Evolutionary conservation across 2,888 invertebrate species (phyloP).

Genomic region (Apodemia zela): DNA sequence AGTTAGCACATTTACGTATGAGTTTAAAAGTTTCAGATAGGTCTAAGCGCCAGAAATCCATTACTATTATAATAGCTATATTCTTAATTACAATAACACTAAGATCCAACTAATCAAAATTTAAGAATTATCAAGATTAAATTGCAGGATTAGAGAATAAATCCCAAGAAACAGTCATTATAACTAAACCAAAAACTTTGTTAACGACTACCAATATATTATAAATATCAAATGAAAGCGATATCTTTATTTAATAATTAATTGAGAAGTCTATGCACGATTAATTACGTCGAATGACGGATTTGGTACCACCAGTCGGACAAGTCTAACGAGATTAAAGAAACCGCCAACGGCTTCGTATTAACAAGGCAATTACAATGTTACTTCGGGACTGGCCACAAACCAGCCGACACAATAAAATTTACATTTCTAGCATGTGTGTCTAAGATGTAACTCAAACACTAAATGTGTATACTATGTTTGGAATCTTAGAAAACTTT

Average conservation of each 20-base stretch:
- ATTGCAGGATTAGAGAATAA: constrained; percentile 35
- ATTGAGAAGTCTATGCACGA: constrained; percentile 46
- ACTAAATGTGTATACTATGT: not conserved
- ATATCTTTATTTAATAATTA: constrained; percentile 56
- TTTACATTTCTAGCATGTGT: constrained; percentile 38
- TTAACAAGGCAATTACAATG: constrained; percentile 74
- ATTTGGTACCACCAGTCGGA: constrained; percentile 59
- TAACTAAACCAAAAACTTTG: constrained; percentile 26
- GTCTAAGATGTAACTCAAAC: constrained; percentile 9
- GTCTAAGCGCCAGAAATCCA: too few relatives aligned
- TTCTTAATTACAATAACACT: not conserved
- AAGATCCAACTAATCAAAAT: not conserved
- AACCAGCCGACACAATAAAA: constrained; percentile 53
- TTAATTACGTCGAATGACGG: constrained; percentile 53
- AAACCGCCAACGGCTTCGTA: constrained; percentile 60
- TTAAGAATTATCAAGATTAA: constrained; percentile 4
- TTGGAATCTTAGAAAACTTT: not conserved
- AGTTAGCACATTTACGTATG: too few relatives aligned
- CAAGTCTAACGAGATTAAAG: constrained; percentile 62
- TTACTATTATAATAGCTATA: too few relatives aligned
- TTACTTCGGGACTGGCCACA: constrained; percentile 42
- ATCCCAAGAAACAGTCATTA: constrained; percentile 43
- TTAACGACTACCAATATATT: constrained; percentile 54
- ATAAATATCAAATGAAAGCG: constrained; percentile 59
- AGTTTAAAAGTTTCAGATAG: too few relatives aligned